These are phyloP conservation scores for Amphiprion percula DNA, from an alignment of 2,113 vertebrate genomes.

Conservation along the genomic window DNA sequence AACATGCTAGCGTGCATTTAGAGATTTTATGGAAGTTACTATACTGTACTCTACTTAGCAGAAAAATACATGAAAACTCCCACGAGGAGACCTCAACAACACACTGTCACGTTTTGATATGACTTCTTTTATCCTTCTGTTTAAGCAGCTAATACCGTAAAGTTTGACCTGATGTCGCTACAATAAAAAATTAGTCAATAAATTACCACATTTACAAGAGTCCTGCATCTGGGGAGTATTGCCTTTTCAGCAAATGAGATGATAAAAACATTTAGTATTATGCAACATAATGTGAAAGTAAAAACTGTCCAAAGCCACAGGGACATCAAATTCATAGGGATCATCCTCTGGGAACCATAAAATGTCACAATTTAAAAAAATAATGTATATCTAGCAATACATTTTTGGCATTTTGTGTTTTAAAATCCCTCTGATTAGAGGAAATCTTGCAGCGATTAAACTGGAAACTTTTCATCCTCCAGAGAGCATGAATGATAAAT, in stretches of 20 bases:
- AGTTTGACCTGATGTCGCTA: neutral
- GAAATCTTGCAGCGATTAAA: neutral
- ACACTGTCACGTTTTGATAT: neutral
- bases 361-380: neutral
- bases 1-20: neutral
- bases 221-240: neutral
- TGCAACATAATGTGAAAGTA: neutral
- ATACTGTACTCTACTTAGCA: constrained; percentile 1
- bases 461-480: neutral
- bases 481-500: neutral
- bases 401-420: neutral
- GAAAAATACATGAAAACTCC: constrained; percentile 6
- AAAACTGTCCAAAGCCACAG: too few species aligned
- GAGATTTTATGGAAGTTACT: constrained; percentile 7
- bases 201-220: neutral
- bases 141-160: neutral
- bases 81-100: neutral
- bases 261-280: neutral
- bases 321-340: too few species aligned
- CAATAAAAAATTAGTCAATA: neutral
- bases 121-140: neutral
- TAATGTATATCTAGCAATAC: neutral
- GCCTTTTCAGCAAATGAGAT: neutral
- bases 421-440: too few species aligned
- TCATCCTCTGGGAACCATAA: neutral